Percentiles rank a stretch among this genome's conserved stretches.
Conservation (phyloP, 2,888 invertebrate species). For the Leptopterna dolabrata region DNA sequence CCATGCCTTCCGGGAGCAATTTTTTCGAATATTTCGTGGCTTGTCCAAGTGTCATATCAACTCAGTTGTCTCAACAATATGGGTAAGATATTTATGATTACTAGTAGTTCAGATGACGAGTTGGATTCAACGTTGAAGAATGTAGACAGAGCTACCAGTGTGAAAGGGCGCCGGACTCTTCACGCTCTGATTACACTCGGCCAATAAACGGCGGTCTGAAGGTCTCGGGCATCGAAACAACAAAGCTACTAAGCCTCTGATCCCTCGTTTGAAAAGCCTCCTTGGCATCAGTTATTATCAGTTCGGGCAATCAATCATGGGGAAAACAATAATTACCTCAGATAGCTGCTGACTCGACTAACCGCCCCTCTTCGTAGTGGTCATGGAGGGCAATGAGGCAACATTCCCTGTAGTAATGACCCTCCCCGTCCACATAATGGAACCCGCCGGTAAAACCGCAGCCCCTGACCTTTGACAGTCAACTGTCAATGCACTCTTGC, state of each 20-base stretch:
- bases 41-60: too few species aligned
- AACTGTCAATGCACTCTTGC: not conserved
- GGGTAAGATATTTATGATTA: too few species aligned
- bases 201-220: not conserved
- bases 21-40: too few species aligned
- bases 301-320: conserved; percentile 11
- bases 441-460: not conserved
- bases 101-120: too few species aligned
- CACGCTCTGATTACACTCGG: conserved; percentile 1
- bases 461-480: conserved; percentile 18
- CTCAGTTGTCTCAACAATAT: too few species aligned
- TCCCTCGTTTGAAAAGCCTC: not conserved
- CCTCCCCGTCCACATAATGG: not conserved
- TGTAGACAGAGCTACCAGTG: not conserved
- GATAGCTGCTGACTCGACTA: not conserved
- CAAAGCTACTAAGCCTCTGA: not conserved
- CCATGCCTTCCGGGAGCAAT: too few species aligned
- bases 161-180: not conserved
- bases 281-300: conserved; percentile 12
- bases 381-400: not conserved
- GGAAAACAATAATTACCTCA: conserved; percentile 1
- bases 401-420: conserved; percentile 11
- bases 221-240: not conserved
- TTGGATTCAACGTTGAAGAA: too few species aligned
- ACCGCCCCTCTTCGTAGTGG: not conserved